These are phyloP conservation scores for Poecile montanus DNA, from an alignment of 2,797 vertebrate genomes.

Conservation along the genomic window DNA sequence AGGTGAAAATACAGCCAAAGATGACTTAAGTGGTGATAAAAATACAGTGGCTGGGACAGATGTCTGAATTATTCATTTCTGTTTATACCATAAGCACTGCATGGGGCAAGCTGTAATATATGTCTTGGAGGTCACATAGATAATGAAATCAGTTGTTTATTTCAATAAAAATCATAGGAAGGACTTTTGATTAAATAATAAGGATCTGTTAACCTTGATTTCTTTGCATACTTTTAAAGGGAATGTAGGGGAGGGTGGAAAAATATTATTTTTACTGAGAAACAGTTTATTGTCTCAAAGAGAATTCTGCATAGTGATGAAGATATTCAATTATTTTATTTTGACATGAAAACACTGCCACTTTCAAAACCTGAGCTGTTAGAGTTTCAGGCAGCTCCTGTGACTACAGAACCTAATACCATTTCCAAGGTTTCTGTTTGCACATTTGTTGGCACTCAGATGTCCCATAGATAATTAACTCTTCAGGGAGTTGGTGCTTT, in stretches of 20 bases:
- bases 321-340: background rate
- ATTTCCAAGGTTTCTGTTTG: background rate
- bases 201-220: background rate
- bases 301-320: background rate
- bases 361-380: background rate
- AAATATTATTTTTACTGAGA: background rate
- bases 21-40: constrained; percentile 31
- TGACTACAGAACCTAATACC: background rate
- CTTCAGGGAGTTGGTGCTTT: background rate
- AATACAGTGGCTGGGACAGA: constrained; percentile 18
- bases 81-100: background rate
- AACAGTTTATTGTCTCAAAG: background rate
- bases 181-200: constrained; percentile 18
- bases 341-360: background rate
- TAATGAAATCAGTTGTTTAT: constrained; percentile 32
- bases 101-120: background rate
- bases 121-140: background rate
- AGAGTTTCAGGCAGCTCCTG: background rate
- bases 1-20: background rate
- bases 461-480: background rate
- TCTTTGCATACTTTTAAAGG: background rate
- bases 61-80: constrained; percentile 56
- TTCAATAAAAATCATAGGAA: constrained; percentile 38
- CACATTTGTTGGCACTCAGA: background rate
- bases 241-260: background rate